These are phyloP conservation scores for Acanthosoma haemorrhoidale DNA, from an alignment of 2,888 invertebrate species.

Conservation along the genomic window DNA sequence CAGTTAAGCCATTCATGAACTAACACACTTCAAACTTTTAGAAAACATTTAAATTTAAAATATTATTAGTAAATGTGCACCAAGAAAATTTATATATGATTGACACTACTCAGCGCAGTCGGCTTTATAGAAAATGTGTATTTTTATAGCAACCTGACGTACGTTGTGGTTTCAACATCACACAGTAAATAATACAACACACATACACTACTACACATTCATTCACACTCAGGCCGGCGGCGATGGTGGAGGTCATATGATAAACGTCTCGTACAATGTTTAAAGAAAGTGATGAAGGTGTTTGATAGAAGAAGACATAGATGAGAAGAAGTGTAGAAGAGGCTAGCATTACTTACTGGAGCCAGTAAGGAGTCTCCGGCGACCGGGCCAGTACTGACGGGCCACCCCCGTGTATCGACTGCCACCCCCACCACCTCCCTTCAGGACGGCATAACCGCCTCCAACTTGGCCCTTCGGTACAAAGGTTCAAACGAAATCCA, in stretches of 20 bases:
- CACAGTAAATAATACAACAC: too few species aligned
- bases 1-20: too few species aligned
- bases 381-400: conserved; percentile 2
- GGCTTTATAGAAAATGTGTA: too few species aligned
- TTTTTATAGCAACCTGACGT: too few species aligned
- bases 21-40: too few species aligned
- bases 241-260: background rate
- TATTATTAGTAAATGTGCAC: too few species aligned
- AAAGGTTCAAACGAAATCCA: background rate
- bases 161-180: too few species aligned
- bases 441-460: conserved; percentile 2
- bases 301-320: background rate
- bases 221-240: background rate
- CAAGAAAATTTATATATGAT: too few species aligned
- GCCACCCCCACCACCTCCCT: conserved; percentile 2
- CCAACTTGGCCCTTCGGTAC: background rate
- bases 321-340: background rate
- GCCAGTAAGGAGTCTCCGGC: background rate
- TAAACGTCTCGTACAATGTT: background rate
- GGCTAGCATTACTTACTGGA: background rate
- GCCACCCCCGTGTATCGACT: background rate
- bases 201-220: background rate
- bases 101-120: too few species aligned
- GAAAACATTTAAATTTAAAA: too few species aligned
- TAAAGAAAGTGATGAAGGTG: background rate